Base-by-base conservation (phyloP, 2,888 invertebrate species). In the Phortica magna region DNA sequence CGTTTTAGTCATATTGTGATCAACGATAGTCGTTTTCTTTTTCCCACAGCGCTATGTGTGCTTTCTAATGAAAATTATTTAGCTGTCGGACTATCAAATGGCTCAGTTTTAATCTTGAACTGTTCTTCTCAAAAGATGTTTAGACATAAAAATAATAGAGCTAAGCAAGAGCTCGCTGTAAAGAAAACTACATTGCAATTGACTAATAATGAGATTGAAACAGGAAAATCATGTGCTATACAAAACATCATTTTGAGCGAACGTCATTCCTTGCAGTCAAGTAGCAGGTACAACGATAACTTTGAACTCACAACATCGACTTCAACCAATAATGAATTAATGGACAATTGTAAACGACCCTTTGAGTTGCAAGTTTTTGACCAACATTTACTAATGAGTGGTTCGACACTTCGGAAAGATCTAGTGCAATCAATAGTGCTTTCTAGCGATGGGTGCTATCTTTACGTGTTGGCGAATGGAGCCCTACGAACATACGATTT, bases 171-270 rank as follows among this genome's bases (percentile, higher is more conserved):
- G 10, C 10, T 22, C n/a, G 7, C 17, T 61, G 17, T 22, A 10
- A 14, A 14, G 7, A 17, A 61, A 61, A 5, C 61, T 7, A 61
- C 6, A 61, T 7, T 7, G 17, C 55, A n/a, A 55, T 17, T 17
- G n/a, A 9, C 61, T 22, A 77, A 79, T 42, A 65, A 79, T 17
- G 83, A 84, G 59, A 48, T 80, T 4, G 85, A 89, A 17, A 88
- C 85, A 5, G 90, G 90, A 19, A 92, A 92, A 83, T 92, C 92
- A 0, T 92, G 92, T 80, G 90, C 91, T 61, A 92, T 92, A 78
- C 92, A 92, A 79, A 92, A 92, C 76, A 91, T 92, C 9, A 90
- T 92, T 68, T 86, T 89, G 10, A 91, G 89, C 74, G 91, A 92
- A 73, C 84, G 91, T 12, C 85, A 84, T 42, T 81, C 86, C 1